Base-by-base conservation (phyloP, 1,140 invertebrate species). In the Drosophila repletoides region DNA sequence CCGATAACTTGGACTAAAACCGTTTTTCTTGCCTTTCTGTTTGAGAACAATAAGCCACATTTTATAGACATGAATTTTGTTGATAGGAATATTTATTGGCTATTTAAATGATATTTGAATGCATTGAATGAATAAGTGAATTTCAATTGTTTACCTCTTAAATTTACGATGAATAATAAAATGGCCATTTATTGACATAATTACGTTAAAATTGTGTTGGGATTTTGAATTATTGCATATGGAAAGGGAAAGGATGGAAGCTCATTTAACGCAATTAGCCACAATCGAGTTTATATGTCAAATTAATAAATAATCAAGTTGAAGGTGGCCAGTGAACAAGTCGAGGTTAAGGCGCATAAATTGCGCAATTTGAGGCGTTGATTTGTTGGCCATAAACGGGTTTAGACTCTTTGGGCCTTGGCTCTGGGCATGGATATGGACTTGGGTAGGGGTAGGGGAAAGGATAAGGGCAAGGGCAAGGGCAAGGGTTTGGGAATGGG, bases 181-280 rank as follows among this genome's bases (percentile, higher is more conserved):
- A 38, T 46, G 15, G 55, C 12, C 53, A 10, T 29, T 26, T 41
- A 51, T 67, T 51, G 28, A 24, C 63, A 72, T 64, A 77, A 77
- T 77, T 60, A 72, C 59, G 36, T 41, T 9, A 12, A 52, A 41
- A 66, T 59, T 49, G 68, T 59, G 72, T 38, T 41, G n/a, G n/a
- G 48, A 38, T 41, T 33, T 68, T 59, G 45, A 58, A 43, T 66
- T 66, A 58, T 58, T 34, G 63, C 55, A 29, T 26, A 41, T 80
- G 65, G 53, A 73, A 73, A 55, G 58, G 51, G 55, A 70, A 51
- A 61, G 45, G 52, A 40, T 52, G 45, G 51, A 38, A 41, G 34
- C 69, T 81, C 86, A 84, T 88, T 88, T 81, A 88, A 63, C 59
- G 76, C 76, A 88, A 88, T 88, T 88, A 88, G 86, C 70, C 76